Evolutionary conservation across 2,113 vertebrate genomes (phyloP).

Genomic region (Delphinus delphis): DNA sequence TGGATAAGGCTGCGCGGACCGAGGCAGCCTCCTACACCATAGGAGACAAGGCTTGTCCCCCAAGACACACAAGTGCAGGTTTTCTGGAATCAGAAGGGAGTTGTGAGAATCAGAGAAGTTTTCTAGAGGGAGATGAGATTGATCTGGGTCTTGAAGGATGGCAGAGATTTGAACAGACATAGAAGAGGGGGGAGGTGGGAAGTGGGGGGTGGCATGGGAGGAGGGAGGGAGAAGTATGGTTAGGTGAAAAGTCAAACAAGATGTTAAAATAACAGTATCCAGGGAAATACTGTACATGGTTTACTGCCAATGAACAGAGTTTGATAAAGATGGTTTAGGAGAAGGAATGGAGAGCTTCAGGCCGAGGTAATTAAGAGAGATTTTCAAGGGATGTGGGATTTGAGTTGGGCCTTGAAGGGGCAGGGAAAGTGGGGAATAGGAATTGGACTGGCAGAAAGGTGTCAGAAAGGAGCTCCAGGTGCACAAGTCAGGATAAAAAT

Average conservation of each 20-base stretch:
- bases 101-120: background rate
- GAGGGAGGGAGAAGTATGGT: background rate
- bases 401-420: background rate
- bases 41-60: background rate
- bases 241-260: background rate
- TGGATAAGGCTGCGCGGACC: accelerated
- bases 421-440: background rate
- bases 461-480: background rate
- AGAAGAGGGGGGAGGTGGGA: background rate
- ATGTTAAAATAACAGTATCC: background rate
- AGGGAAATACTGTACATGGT: no score
- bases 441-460: background rate
- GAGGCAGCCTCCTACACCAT: accelerated
- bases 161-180: background rate
- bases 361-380: background rate
- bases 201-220: background rate
- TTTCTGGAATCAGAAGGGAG: background rate
- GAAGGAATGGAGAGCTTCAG: background rate
- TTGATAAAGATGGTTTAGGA: background rate
- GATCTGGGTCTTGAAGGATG: background rate
- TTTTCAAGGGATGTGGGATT: background rate
- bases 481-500: background rate
- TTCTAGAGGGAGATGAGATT: background rate
- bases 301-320: background rate
- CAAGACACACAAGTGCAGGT: background rate